Conservation (phyloP, 1,140 invertebrate species). For the Maniola jurtina region DNA sequence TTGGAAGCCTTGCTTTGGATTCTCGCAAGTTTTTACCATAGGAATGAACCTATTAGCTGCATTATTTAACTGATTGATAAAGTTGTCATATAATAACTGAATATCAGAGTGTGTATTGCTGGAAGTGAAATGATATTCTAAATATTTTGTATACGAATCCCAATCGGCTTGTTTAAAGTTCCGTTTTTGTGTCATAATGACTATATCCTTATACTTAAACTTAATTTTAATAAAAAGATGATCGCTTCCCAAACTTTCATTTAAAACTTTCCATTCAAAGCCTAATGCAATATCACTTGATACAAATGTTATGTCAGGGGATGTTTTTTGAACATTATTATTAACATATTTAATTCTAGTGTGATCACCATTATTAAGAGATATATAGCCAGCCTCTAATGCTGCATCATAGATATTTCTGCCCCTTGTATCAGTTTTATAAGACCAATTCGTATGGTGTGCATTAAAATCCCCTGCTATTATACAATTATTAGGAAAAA, state of each 20-base stretch:
- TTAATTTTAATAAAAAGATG: conserved; percentile 37
- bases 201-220: not conserved
- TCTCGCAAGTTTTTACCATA: conserved; percentile 21
- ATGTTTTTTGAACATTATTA: conserved; percentile 24
- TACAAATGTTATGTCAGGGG: conserved; percentile 32
- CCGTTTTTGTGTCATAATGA: conserved; percentile 8
- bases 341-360: conserved; percentile 29
- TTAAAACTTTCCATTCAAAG: conserved; percentile 30
- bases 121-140: conserved; percentile 13
- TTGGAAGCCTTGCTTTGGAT: conserved; percentile 29
- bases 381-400: conserved; percentile 14
- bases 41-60: conserved; percentile 32
- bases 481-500: conserved; percentile 13
- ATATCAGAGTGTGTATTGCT: not conserved
- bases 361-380: conserved; percentile 20
- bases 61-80: conserved; percentile 29
- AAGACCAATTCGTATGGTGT: conserved; percentile 25
- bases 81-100: conserved; percentile 31
- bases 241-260: conserved; percentile 39
- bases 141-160: conserved; percentile 14
- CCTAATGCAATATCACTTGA: conserved; percentile 24
- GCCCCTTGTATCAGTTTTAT: conserved; percentile 18
- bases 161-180: conserved; percentile 38
- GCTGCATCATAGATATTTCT: conserved; percentile 12
- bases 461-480: conserved; percentile 29